Conservation (phyloP, 2,113 vertebrate genomes). For the Grammomys dolichurus region DNA sequence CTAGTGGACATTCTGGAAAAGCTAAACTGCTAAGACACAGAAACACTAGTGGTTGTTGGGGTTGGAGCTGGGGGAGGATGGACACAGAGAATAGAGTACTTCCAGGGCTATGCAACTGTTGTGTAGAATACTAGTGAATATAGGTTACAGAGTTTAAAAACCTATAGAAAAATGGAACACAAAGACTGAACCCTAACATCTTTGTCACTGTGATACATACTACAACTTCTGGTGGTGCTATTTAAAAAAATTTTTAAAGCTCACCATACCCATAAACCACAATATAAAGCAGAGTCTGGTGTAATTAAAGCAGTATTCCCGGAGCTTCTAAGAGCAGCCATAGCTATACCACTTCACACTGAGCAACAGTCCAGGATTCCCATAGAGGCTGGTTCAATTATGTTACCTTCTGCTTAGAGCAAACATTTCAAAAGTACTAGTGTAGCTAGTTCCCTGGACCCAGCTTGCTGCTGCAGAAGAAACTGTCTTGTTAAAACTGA, state of each 20-base stretch:
- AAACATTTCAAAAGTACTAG: neutral
- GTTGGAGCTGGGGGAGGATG: neutral
- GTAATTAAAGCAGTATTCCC: neutral
- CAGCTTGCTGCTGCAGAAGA: neutral
- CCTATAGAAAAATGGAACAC: neutral
- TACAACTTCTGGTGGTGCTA: neutral
- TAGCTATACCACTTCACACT: neutral
- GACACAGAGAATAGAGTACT: neutral
- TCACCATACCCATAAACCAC: neutral
- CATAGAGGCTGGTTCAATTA: accelerated
- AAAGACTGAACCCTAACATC: neutral
- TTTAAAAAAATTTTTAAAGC: constrained; percentile 19
- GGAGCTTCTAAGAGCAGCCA: neutral
- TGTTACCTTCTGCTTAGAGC: neutral
- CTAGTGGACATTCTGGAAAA: neutral
- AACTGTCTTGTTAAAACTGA: neutral
- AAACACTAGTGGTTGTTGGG: neutral
- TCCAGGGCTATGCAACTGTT: neutral
- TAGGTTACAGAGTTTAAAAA: neutral
- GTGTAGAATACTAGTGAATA: neutral
- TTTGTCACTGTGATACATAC: neutral
- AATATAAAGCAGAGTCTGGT: neutral
- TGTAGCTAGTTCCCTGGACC: neutral
- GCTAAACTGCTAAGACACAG: no score
- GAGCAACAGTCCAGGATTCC: neutral